Evolutionary conservation across 1,140 invertebrate genomes (phyloP).

Genomic region (Triops cancriformis): DNA sequence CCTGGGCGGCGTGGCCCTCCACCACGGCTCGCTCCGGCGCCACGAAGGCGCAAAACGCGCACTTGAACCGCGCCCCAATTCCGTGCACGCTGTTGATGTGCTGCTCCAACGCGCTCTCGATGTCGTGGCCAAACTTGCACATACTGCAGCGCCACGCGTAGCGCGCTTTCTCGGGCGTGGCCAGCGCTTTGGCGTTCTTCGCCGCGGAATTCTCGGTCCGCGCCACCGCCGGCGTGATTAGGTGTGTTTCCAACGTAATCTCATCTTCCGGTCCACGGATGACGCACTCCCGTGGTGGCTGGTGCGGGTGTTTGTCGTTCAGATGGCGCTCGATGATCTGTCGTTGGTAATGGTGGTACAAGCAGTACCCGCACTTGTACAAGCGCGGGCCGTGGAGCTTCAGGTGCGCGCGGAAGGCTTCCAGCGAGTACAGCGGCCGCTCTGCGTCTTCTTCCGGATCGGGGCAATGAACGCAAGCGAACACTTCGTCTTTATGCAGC

Average conservation of each 20-base stretch:
- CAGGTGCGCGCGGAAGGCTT: conserved; percentile 56
- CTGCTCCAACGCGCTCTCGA: conserved; percentile 48
- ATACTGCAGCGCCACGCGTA: conserved; percentile 57
- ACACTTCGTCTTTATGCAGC: conserved; percentile 54
- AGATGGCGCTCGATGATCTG: conserved; percentile 55
- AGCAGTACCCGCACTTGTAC: conserved; percentile 43
- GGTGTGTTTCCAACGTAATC: background rate
- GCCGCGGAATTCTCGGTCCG: conserved; percentile 21
- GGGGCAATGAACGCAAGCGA: conserved; percentile 59
- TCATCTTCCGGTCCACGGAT: conserved; percentile 42
- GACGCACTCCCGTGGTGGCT: conserved; percentile 45
- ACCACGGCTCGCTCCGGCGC: conserved; percentile 47
- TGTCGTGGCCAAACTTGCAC: conserved; percentile 51
- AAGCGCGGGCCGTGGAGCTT: conserved; percentile 62
- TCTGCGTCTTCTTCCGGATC: conserved; percentile 26
- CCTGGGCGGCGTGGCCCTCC: conserved; percentile 47
- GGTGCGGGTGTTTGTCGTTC: conserved; percentile 50
- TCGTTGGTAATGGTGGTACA: conserved; percentile 42
- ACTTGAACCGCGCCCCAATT: conserved; percentile 57
- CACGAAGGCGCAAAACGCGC: conserved; percentile 51
- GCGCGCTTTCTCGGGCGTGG: background rate
- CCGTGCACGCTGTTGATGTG: conserved; percentile 51
- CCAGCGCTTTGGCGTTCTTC: conserved; percentile 22
- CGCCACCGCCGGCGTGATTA: background rate
- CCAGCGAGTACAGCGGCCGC: conserved; percentile 41